Evolutionary conservation across 2,797 vertebrate species (phyloP), one percentile per base, ranked within the genome.

Genomic region (Pipistrellus kuhlii): DNA sequence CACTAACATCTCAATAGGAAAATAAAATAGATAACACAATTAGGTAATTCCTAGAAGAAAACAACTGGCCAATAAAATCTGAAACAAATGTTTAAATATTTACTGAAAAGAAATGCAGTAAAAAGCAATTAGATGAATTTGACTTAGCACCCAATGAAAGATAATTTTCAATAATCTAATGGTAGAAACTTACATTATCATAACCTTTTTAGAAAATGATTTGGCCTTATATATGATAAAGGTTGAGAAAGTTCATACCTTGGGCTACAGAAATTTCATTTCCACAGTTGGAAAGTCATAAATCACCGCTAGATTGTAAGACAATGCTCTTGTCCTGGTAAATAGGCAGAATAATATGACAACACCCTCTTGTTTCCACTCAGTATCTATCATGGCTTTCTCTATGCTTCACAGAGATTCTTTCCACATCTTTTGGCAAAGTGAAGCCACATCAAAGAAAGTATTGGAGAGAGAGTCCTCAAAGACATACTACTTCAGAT

Each of bases 381-480:
- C n/a, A 35, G 0, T 64, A 51, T 53, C 17, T 55, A 44, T 76
- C 72, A 51, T 6, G 53, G 48, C 93, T 95, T 93, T 55, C 51
- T 96, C 68, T 18, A 12, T 46, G 38, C 30, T 85, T 92, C 30
- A 27, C 27, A 21, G 71, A 91, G 75, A 55, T 55, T 12, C 44
- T 86, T 91, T 78, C 51, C 85, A 59, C 14, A 59, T 81, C 75
- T 85, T 92, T 87, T 59, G 69, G 27, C 35, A 93, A 95, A 91
- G 38, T 62, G 35, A 95, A 88, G 51, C 2, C n/a, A 35, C 8
- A 38, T 64, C 41, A 80, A 88, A 77, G 8, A n/a, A 10, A 68
- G 38, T 72, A 18, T 62, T 80, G 76, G 62, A 72, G 14, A 88
- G 68, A 87, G 82, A 15, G 38, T 77, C 53, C 25, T 87, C 20